phyloP scores from a whole-genome alignment of 2,113 vertebrate species.

The Takifugu bimaculatus region DNA sequence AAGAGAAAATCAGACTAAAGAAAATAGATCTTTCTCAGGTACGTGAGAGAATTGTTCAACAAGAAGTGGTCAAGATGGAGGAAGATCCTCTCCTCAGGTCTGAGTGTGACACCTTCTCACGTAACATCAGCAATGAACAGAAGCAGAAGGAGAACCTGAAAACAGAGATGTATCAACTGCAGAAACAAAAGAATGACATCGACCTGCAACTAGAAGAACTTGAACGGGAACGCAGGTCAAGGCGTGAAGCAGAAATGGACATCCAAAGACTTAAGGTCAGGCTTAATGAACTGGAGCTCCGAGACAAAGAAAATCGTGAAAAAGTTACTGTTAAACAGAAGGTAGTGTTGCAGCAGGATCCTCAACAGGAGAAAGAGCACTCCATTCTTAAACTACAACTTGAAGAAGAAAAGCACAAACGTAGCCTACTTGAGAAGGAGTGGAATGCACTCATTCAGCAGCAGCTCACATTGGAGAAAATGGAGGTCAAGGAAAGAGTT shows the following conservation, averaged over 20 bases:
- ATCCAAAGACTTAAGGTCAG: constrained; percentile 85
- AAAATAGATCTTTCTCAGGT: constrained; percentile 88
- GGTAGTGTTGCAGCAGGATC: constrained; percentile 94
- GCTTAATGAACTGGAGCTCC: constrained; percentile 81
- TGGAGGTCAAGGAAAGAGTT: constrained; percentile 90
- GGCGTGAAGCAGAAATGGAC: constrained; percentile 89
- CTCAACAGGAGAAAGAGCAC: constrained; percentile 92
- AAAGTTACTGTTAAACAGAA: constrained; percentile 93
- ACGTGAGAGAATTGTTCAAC: constrained; percentile 86
- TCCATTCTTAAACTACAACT: constrained; percentile 86
- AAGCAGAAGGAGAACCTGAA: constrained; percentile 83
- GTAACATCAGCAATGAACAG: constrained; percentile 85
- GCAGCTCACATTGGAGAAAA: constrained; percentile 82
- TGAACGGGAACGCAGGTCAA: constrained; percentile 84
- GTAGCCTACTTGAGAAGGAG: constrained; percentile 85
- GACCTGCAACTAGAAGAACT: constrained; percentile 89
- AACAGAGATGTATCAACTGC: constrained; percentile 81
- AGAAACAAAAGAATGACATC: constrained; percentile 81
- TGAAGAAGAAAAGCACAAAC: constrained; percentile 87
- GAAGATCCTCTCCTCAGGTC: constrained; percentile 84
- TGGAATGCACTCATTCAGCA: constrained; percentile 80
- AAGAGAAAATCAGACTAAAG: constrained; percentile 83
- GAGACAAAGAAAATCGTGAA: constrained; percentile 84
- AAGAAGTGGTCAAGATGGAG: constrained; percentile 90
- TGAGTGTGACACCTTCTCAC: constrained; percentile 79